Percentiles rank a stretch among this genome's conserved stretches.
Conservation (phyloP, 53 echinoderm and acorn worm species). For the Echinarachnius parma region DNA sequence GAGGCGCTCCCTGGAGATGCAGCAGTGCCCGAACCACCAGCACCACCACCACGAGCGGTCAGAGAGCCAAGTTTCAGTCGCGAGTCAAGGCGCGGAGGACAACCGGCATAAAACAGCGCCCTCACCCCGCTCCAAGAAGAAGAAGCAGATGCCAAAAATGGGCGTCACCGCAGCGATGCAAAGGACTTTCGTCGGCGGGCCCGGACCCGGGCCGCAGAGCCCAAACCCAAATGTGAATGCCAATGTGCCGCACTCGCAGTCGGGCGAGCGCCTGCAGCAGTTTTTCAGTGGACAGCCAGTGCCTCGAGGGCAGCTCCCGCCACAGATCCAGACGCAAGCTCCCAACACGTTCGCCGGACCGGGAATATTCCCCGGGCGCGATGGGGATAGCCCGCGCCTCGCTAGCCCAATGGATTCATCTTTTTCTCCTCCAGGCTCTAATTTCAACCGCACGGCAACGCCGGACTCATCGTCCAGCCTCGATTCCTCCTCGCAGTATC, state of each 20-base stretch:
- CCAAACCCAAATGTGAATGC: conserved; percentile 38
- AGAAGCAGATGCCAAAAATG: conserved; percentile 91
- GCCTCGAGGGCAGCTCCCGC: conserved; percentile 18
- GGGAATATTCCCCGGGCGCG: conserved; percentile 5
- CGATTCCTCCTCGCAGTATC: conserved; percentile 66
- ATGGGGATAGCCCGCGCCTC: conserved; percentile 20
- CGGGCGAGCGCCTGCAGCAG: conserved; percentile 76
- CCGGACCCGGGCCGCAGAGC: conserved; percentile 35
- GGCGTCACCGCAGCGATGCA: conserved; percentile 76
- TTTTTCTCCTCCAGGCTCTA: conserved; percentile 38
- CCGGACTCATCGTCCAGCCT: conserved; percentile 87
- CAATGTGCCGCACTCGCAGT: conserved; percentile 71
- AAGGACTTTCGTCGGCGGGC: conserved; percentile 41
- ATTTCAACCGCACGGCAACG: conserved; percentile 68
- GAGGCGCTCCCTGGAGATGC: conserved; percentile 32
- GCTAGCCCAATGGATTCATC: conserved; percentile 41
- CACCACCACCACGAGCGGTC: conserved; percentile 60
- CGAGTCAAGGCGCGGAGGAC: conserved; percentile 61
- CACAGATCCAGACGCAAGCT: conserved; percentile 44
- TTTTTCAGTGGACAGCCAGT: conserved; percentile 38
- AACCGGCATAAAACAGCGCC: conserved; percentile 63
- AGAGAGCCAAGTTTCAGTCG: conserved; percentile 67
- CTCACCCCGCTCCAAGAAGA: conserved; percentile 78
- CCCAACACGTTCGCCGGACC: conserved; percentile 1
- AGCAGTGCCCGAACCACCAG: background rate